Evolutionary conservation across 2,113 vertebrate species (phyloP), one percentile per base, ranked within the genome.

Genomic region (Rostratula benghalensis): DNA sequence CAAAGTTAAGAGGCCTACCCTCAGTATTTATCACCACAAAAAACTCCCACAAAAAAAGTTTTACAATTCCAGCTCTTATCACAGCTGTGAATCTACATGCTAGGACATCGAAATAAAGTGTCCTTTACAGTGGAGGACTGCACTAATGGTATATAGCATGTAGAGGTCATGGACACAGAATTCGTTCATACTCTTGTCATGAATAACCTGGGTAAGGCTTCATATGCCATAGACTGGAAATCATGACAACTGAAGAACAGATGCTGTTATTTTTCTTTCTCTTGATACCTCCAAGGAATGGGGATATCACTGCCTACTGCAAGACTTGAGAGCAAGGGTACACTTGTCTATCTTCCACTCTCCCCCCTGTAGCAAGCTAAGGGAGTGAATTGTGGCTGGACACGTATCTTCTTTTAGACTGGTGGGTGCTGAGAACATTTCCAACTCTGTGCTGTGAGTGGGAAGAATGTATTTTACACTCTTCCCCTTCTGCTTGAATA

Each of bases 381-480:
- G 21, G 33, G 23, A 79, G 25, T 35, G 41, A 91, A 51, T 43
- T 16, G 33, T 53, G 48, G 41, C 67, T 77, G 79, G 64, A 90
- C 39, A 92, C 65, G 79, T 21, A 69, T 16, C 51, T 78, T 54
- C 68, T 81, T 88, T 83, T 59, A 90, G 83, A 69, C 45, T 73
- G 39, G 33, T 83, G 71, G 67, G 57, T 69, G 71, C 59, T 53
- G 80, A 92, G 75, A 95, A 83, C 25, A 48, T 68, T 90, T 86
- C 79, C 63, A 89, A 3, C 59, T 80, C 54, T 1, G 3, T 25
- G 33, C 59, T 80, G n/a, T 22, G 71, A 76, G 86, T 77, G 35
- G 79, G 71, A 95, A 73, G 70, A 95, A 85, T 48, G 33, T 65
- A 64, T 93, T 92, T 87, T 74, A 86, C 80, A 83, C 48, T 59